Evolutionary conservation across 1,140 invertebrate species (phyloP), one percentile per base, ranked within the genome.

Genomic region (Nephotettix cincticeps): DNA sequence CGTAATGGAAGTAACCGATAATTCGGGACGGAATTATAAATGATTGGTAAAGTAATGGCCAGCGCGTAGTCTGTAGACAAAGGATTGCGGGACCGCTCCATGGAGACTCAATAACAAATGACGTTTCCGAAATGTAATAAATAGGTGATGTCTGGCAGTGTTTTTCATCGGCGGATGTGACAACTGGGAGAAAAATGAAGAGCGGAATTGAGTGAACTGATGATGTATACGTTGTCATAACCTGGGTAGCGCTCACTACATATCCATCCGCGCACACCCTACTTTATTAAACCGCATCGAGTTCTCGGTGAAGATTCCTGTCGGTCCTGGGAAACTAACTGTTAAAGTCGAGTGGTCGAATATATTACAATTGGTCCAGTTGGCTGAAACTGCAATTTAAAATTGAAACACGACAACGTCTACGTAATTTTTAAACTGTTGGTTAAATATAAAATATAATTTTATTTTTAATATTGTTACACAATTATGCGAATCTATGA

Each of bases 151-250:
- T 56, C 19, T 56, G 45, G 45, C 45, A 70, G 30, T 63, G 54
- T 70, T 70, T 70, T 70, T 70, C 69, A 70, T 70, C 69, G 69
- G 69, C n/a, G 54, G 28, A 30, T 56, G 56, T 70, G 54, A 70
- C 29, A 70, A 70, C 69, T 23, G 27, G 69, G 69, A 63, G 69
- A 70, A 51, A 70, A 70, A 70, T 70, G 69, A 70, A 58, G 69
- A 70, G 30, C 51, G 69, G 54, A 58, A 70, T 70, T 63, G 69
- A 70, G 69, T 1, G 56, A 61, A 45, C 54, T 32, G 54, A 70
- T 70, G 69, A 70, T 70, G 54, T 63, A 70, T 70, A 40, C 36
- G 69, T 0, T 32, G 29, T 63, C 56, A 40, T 70, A 61, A 61
- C 69, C 47, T 54, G 28, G 63, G 27, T 32, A 36, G 13, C 47